A percentile compares a stretch with the other conserved stretches of the same genome.
These are phyloP conservation scores for Drosophila pseudoobscura DNA, from an alignment of 1,140 invertebrate genomes.

Conservation along the genomic window DNA sequence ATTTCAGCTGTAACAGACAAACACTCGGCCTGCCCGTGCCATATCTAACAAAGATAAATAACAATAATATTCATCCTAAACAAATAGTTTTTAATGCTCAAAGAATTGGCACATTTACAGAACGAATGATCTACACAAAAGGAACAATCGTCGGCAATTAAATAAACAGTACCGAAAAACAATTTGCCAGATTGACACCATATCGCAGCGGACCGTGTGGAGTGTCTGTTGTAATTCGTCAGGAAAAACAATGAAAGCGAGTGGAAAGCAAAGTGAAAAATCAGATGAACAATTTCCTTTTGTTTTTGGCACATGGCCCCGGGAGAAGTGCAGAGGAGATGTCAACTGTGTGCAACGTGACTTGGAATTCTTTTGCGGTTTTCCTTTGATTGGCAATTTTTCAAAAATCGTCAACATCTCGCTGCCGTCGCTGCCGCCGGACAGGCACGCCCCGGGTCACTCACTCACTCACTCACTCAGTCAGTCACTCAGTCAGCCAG, in stretches of 20 bases:
- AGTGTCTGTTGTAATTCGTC: slow-evolving; percentile 66
- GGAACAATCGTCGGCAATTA: slow-evolving; percentile 48
- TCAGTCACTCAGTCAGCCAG: slow-evolving; percentile 2
- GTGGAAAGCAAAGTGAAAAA: slow-evolving; percentile 21
- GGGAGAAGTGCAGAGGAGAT: slow-evolving; percentile 29
- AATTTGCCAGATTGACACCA: slow-evolving; percentile 57
- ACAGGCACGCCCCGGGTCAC: slow-evolving; percentile 42
- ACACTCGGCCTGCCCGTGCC: not conserved
- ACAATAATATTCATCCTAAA: slow-evolving; percentile 12
- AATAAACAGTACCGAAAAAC: slow-evolving; percentile 64
- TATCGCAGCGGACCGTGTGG: slow-evolving; percentile 46
- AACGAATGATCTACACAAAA: slow-evolving; percentile 12
- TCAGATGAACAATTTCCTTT: slow-evolving; percentile 51
- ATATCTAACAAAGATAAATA: slow-evolving; percentile 34
- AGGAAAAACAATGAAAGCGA: slow-evolving; percentile 35
- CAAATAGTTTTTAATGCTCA: slow-evolving; percentile 25
- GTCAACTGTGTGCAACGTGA: slow-evolving; percentile 69
- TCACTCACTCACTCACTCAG: not conserved
- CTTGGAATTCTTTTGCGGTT: slow-evolving; percentile 69
- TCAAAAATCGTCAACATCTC: slow-evolving; percentile 73
- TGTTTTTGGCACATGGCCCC: slow-evolving; percentile 63
- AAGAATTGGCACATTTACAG: slow-evolving; percentile 38
- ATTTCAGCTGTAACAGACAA: not conserved
- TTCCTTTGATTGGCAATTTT: slow-evolving; percentile 78
- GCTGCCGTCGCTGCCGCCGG: slow-evolving; percentile 16